Evolutionary conservation across 2,797 vertebrate genomes (phyloP), one percentile per base, ranked within the genome.

Genomic region (Darevskia nairensis): DNA sequence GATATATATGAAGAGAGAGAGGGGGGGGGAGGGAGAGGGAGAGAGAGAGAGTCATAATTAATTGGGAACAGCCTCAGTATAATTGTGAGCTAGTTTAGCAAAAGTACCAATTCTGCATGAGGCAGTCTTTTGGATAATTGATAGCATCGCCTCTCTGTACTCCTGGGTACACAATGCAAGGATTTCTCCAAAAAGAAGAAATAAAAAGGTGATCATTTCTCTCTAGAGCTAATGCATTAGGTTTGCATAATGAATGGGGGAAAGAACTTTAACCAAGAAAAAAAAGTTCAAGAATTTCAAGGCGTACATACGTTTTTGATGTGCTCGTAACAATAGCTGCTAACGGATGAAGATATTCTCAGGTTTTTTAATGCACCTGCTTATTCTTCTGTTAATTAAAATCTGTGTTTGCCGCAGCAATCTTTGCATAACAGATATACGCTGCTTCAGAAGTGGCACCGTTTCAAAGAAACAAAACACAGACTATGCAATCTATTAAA

Each of bases 351-450:
- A 93, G 75, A 89, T 66, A 11, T 89, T 94, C 90, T 86, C 89
- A 64, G 80, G 39, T 90, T 88, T 77, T 88, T 88, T 81, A 82
- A 88, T 88, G 78, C 69, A 91, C 59, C 85, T 93, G 55, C 44
- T 92, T 94, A 92, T 94, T 96, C 80, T 95, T 94, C 89, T 91
- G 46, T 88, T 90, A 94, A 94, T 94, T 89, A 94, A 94, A 94
- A 93, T 86, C 86, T 90, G 29, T 89, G 89, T 94, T 91, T 92
- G 41, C 86, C 80, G 71, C 88, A 93, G 59, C 78, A 92, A 91
- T 88, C 92, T 89, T 92, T 95, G 50, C 81, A 90, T 82, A 9
- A 7, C n/a, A 86, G 88, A 86, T 84, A 86, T 32, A 89, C 68
- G 27, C 89, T 84, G 3, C 59, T 91, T 94, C 89, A 86, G 90